Evolutionary conservation across 1,140 invertebrate genomes (phyloP).

Genomic region (Panagrolaimus sp.): DNA sequence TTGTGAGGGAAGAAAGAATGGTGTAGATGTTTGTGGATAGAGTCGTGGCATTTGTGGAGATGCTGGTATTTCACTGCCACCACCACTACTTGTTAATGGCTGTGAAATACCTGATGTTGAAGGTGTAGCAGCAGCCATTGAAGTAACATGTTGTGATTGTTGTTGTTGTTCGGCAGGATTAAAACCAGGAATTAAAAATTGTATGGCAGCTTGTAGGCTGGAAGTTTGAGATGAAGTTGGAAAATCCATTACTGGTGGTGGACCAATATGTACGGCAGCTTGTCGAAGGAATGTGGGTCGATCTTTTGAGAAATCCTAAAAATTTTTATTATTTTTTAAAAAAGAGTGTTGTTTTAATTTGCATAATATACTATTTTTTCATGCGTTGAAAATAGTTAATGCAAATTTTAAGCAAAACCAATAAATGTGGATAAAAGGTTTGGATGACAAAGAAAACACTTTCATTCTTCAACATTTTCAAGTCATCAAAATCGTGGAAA

Average conservation of each 20-base stretch:
- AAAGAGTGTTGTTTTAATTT: too few relatives aligned
- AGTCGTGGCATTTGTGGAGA: neutral
- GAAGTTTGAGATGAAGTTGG: constrained; percentile 27
- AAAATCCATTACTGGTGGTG: constrained; percentile 36
- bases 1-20: neutral
- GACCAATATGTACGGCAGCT: constrained; percentile 48
- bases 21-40: neutral
- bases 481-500: too few relatives aligned
- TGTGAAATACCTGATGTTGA: too few relatives aligned
- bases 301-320: constrained; percentile 55
- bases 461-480: too few relatives aligned
- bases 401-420: too few relatives aligned
- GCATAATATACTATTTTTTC: too few relatives aligned
- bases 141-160: too few relatives aligned
- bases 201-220: constrained; percentile 31
- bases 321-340: neutral
- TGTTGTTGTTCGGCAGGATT: too few relatives aligned
- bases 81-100: neutral
- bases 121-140: neutral
- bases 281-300: constrained; percentile 40
- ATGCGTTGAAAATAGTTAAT: too few relatives aligned
- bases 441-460: too few relatives aligned
- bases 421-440: too few relatives aligned
- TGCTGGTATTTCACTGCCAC: too few relatives aligned
- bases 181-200: constrained; percentile 34